Conservation (phyloP, 2,888 invertebrate genomes). For the Heliconius cydno region DNA sequence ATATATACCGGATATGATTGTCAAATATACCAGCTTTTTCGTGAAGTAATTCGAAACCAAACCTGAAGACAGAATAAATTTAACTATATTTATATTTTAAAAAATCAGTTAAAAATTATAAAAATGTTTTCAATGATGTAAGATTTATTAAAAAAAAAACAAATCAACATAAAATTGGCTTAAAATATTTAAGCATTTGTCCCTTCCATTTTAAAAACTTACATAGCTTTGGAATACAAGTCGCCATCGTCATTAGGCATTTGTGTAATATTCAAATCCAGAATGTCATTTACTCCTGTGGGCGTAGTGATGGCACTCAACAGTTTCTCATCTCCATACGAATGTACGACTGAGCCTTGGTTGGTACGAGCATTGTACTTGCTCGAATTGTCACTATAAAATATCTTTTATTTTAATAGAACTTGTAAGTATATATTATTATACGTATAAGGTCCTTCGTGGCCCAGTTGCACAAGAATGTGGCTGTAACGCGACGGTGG, state of each 20-base stretch:
- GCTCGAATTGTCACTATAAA: slow-evolving; percentile 68
- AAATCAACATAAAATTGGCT: too few relatives aligned
- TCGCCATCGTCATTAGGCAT: slow-evolving; percentile 79
- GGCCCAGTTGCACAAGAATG: too few relatives aligned
- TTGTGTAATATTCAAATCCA: slow-evolving; percentile 71
- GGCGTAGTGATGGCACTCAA: slow-evolving; percentile 64
- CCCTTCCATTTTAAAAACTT: slow-evolving; percentile 56
- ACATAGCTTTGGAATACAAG: slow-evolving; percentile 77
- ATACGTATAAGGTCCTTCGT: too few relatives aligned
- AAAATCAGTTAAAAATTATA: too few relatives aligned
- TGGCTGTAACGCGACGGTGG: too few relatives aligned
- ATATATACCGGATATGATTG: slow-evolving; percentile 74
- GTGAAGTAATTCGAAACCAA: slow-evolving; percentile 78
- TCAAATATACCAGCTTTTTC: slow-evolving; percentile 76
- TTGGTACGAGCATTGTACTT: slow-evolving; percentile 78
- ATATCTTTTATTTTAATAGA: slow-evolving; percentile 2
- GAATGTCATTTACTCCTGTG: slow-evolving; percentile 56
- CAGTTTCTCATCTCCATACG: slow-evolving; percentile 83
- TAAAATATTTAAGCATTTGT: background rate
- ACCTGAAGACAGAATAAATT: slow-evolving; percentile 57
- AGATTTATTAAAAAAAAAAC: background rate
- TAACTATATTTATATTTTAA: too few relatives aligned
- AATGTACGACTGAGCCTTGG: slow-evolving; percentile 85
- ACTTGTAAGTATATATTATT: too few relatives aligned
- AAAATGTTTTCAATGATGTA: background rate